These are phyloP conservation scores for Pangasius krempfi DNA, from an alignment of 2,797 vertebrate genomes.

Conservation along the genomic window DNA sequence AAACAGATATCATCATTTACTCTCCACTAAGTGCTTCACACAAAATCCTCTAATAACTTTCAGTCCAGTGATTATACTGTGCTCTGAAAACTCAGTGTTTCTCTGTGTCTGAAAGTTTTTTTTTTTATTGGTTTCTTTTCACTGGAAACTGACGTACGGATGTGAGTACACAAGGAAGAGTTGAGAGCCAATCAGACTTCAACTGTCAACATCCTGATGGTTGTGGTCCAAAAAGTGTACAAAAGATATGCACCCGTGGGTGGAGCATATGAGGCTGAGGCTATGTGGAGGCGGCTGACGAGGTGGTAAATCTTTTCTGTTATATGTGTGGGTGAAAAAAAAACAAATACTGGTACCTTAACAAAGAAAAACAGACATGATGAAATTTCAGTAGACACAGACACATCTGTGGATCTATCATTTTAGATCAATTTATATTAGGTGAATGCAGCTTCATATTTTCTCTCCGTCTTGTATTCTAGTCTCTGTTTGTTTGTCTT, in stretches of 20 bases:
- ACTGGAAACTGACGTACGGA: background rate
- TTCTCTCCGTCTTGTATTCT: background rate
- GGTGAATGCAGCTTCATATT: background rate
- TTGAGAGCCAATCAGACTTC: background rate
- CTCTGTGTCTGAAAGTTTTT: background rate
- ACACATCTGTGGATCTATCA: background rate
- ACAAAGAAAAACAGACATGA: slow-evolving; percentile 5
- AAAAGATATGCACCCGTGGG: background rate
- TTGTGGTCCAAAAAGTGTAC: slow-evolving; percentile 1
- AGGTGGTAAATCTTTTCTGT: background rate
- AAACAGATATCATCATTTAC: background rate
- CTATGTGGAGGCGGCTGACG: background rate
- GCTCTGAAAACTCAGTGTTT: background rate
- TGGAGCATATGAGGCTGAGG: background rate
- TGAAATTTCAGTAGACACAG: background rate
- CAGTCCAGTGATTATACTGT: background rate
- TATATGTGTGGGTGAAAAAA: slow-evolving; percentile 23
- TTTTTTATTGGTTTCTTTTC: background rate
- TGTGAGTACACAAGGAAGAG: background rate
- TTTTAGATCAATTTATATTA: slow-evolving; percentile 2
- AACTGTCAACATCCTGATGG: background rate
- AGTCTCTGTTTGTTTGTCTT: slow-evolving; percentile 4
- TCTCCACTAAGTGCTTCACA: background rate
- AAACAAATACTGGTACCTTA: slow-evolving; percentile 17
- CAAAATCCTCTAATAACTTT: background rate